phyloP scores from a whole-genome alignment of 2,797 vertebrate genomes.

The Microctenopoma lineatum region DNA sequence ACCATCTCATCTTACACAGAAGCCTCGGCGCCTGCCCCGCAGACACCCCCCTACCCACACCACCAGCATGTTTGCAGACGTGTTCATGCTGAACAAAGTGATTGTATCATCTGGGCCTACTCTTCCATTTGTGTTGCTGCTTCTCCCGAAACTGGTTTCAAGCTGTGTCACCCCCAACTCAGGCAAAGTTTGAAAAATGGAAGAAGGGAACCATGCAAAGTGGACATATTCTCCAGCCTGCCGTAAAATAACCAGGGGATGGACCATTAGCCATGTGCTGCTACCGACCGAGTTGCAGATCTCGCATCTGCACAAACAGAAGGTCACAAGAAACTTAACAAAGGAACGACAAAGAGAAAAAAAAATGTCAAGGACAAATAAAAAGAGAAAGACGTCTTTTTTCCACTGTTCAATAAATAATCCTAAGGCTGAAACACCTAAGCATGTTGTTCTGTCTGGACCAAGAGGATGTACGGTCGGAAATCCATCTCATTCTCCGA shows the following conservation, averaged over 20 bases:
- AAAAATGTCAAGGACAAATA: conserved; percentile 23
- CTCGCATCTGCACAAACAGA: conserved; percentile 76
- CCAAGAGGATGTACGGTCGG: conserved; percentile 5
- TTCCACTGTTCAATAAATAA: background rate
- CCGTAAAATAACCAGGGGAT: conserved; percentile 80
- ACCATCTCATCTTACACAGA: conserved; percentile 73
- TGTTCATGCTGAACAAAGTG: conserved; percentile 82
- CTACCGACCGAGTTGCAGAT: conserved; percentile 67
- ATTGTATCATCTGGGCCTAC: conserved; percentile 79
- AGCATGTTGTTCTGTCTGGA: conserved; percentile 2
- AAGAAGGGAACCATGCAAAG: conserved; percentile 82
- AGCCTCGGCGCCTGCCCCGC: conserved; percentile 56
- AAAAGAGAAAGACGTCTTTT: background rate
- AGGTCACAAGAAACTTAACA: conserved; percentile 70
- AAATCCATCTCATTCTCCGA: conserved; percentile 39
- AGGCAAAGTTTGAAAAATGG: conserved; percentile 79
- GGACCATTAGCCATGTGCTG: conserved; percentile 80
- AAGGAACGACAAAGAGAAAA: conserved; percentile 36
- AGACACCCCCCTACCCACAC: conserved; percentile 19
- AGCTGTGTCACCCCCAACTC: conserved; percentile 75
- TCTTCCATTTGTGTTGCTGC: conserved; percentile 74
- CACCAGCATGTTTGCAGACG: conserved; percentile 72
- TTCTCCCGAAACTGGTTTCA: conserved; percentile 73
- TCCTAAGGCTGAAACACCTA: background rate
- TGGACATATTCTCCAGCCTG: conserved; percentile 82